A percentile compares a stretch with the other conserved stretches of the same genome.
These are phyloP conservation scores for Galbula dea DNA, from an alignment of 2,113 vertebrate species.

Conservation along the genomic window DNA sequence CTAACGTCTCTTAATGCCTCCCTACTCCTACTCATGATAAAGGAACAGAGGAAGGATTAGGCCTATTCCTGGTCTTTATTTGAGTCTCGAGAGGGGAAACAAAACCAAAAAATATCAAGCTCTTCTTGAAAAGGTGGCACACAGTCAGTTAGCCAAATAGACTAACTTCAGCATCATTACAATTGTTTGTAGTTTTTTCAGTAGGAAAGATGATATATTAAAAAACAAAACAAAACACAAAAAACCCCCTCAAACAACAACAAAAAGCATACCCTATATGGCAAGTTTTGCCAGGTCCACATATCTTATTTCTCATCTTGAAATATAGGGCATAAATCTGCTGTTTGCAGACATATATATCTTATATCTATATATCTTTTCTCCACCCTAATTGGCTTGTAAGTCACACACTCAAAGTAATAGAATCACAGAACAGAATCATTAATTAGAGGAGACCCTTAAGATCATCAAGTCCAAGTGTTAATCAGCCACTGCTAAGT, in stretches of 20 bases:
- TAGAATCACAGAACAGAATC: too few species aligned
- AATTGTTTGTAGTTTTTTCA: neutral
- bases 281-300: neutral
- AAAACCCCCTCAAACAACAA: too few species aligned
- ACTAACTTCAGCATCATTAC: neutral
- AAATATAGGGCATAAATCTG: neutral
- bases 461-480: too few species aligned
- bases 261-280: neutral
- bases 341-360: neutral
- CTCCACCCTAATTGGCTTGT: neutral
- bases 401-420: neutral
- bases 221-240: neutral
- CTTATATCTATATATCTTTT: too few species aligned
- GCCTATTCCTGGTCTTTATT: neutral
- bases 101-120: neutral
- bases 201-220: neutral
- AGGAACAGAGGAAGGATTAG: neutral
- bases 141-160: neutral
- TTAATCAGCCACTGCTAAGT: too few species aligned
- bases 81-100: neutral
- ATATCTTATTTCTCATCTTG: neutral
- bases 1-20: neutral
- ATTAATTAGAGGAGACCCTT: too few species aligned
- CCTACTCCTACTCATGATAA: neutral
- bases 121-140: neutral